Conservation (phyloP, 2,888 invertebrate genomes). For the Imbricaverruca yamaguchii region DNA sequence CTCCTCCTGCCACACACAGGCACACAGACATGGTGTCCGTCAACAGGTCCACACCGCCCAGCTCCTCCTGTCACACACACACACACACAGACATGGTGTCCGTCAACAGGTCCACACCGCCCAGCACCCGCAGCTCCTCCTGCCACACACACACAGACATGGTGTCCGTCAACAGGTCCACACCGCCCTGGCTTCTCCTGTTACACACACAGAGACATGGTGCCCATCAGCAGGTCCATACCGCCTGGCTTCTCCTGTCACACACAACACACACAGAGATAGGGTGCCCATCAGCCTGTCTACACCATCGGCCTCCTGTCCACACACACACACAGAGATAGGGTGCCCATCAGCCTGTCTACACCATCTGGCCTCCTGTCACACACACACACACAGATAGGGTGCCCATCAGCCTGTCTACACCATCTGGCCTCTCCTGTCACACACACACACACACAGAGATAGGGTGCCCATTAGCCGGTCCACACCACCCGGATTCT, state of each 20-base stretch:
- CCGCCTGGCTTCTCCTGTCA: too few relatives aligned
- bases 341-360: too few relatives aligned
- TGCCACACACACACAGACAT: too few relatives aligned
- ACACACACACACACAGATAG: background rate
- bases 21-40: too few relatives aligned
- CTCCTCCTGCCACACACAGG: constrained; percentile 57
- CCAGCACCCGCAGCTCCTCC: too few relatives aligned
- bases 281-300: constrained; percentile 92
- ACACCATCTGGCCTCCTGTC: background rate
- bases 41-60: background rate
- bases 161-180: background rate
- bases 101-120: background rate
- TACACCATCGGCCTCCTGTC: constrained; percentile 76
- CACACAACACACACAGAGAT: too few relatives aligned
- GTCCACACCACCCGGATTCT: constrained; percentile 51
- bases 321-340: too few relatives aligned
- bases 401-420: background rate
- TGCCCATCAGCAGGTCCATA: background rate
- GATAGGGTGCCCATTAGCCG: too few relatives aligned
- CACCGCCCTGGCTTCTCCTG: constrained; percentile 41
- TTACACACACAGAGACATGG: too few relatives aligned
- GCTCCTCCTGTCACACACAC: too few relatives aligned
- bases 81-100: background rate
- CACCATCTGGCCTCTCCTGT: background rate
- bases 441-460: too few relatives aligned